Base-by-base conservation (phyloP, 2,797 vertebrate species). In the Scolopax bukidnonensis region DNA sequence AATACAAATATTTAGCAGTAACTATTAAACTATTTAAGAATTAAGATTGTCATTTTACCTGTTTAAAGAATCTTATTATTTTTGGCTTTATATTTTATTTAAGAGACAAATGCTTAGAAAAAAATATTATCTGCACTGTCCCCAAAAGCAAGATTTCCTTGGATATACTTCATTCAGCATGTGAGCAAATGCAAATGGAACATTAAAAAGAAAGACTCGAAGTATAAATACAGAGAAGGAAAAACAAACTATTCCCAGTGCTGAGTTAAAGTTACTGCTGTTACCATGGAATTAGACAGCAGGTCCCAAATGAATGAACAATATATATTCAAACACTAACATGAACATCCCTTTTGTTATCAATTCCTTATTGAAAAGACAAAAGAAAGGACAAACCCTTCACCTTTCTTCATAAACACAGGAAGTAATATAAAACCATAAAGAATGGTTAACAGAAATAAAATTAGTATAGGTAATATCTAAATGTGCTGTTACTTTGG, bases 251-350 rank as follows among this genome's bases (percentile, higher is more conserved):
- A 96, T 91, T 95, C 95, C 95, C 97, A 97, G 48, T 21, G 95
- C 92, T 93, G 79, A 95, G 96, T 92, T 97, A 89, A 96, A 96
- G 65, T 97, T 96, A 95, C 95, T 93, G 85, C 64, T 91, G 96
- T 97, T 96, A 89, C 96, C 84, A 96, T 87, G 89, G 96, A 95
- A 96, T 57, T 27, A 96, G 94, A 96, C 80, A 96, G 87, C 69
- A 92, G 11, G 45, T 97, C 93, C 76, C 97, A 91, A 63, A 93
- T 70, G 96, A 97, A 90, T 53, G 38, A 91, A 94, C 27, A 74
- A 17, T 45, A 12, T 40, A 23, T 65, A 65, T 38, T 27, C 51
- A 87, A 94, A 59, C 27, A 77, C 12, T 51, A 73, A 45, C 13
- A 70, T 5, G 9, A 93, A 59, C 50, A 80, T 45, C 65, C 33